phyloP scores from a whole-genome alignment of 1,140 invertebrate genomes.

The Drosophila watanabei region DNA sequence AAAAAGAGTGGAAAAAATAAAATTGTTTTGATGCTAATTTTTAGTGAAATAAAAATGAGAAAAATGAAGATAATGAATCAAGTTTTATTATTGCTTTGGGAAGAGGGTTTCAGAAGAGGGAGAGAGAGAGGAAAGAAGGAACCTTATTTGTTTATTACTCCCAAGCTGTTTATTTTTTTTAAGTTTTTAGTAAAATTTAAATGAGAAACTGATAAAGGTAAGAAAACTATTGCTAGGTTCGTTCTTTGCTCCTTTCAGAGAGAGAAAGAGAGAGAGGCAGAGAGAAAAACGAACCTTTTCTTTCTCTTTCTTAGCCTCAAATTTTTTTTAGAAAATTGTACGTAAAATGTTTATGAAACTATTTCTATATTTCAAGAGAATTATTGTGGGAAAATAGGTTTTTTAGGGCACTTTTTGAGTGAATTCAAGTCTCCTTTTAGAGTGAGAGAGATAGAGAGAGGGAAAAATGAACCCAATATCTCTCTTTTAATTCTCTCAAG shows the following conservation, averaged over 20 bases:
- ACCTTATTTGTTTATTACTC: too few species aligned
- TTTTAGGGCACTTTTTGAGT: too few species aligned
- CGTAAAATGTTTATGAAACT: not conserved
- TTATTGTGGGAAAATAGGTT: too few species aligned
- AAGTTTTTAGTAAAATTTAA: too few species aligned
- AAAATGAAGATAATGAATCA: conserved; percentile 22
- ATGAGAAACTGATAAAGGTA: too few species aligned
- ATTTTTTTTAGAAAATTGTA: not conserved
- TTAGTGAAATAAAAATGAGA: conserved; percentile 62
- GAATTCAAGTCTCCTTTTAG: not conserved
- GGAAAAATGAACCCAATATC: too few species aligned
- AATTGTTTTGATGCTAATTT: conserved; percentile 77
- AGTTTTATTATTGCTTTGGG: not conserved
- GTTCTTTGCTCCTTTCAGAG: too few species aligned
- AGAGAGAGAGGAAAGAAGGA: too few species aligned
- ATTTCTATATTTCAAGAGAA: too few species aligned
- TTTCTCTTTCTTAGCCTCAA: not conserved
- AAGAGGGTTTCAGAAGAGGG: not conserved
- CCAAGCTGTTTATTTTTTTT: too few species aligned
- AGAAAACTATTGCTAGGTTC: too few species aligned
- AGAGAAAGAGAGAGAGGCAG: not conserved
- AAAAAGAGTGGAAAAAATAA: conserved; percentile 39
- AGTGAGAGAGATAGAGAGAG: not conserved
- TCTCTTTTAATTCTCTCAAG: too few species aligned
- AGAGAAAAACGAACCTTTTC: not conserved